Evolutionary conservation across 1,140 invertebrate species (phyloP).

Genomic region (Drosophila fuyamai): DNA sequence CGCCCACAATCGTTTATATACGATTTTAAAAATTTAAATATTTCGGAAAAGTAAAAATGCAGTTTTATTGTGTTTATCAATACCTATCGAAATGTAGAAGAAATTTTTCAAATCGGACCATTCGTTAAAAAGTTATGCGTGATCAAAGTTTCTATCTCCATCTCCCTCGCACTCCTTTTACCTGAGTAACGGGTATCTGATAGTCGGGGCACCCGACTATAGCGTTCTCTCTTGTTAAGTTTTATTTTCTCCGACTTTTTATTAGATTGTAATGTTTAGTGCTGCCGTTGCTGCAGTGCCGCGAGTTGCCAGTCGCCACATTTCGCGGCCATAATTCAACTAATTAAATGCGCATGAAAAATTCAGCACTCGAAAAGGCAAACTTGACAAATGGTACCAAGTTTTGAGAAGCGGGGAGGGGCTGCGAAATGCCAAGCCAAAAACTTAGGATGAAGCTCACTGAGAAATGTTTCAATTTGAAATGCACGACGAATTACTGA

Average conservation of each 20-base stretch:
- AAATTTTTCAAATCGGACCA: too few species aligned
- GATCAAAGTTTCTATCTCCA: too few species aligned
- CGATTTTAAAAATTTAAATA: too few species aligned
- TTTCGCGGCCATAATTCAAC: constrained; percentile 82
- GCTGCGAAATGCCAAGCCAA: constrained; percentile 52
- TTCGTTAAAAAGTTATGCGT: too few species aligned
- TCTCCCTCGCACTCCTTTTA: too few species aligned
- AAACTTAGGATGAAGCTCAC: constrained; percentile 55
- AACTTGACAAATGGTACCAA: constrained; percentile 61
- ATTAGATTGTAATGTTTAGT: constrained; percentile 67
- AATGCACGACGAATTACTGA: constrained; percentile 63
- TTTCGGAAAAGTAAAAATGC: too few species aligned
- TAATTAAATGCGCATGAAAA: constrained; percentile 84
- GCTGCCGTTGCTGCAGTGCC: constrained; percentile 23
- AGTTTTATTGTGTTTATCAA: too few species aligned
- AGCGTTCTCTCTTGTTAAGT: too few species aligned
- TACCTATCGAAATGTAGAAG: too few species aligned
- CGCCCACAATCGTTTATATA: too few species aligned
- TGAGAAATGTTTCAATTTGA: constrained; percentile 73
- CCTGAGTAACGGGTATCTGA: too few species aligned
- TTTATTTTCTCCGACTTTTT: constrained; percentile 55
- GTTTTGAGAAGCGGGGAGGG: constrained; percentile 5
- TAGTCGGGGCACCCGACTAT: too few species aligned
- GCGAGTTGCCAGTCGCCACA: constrained; percentile 60
- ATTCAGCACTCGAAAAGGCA: constrained; percentile 80